Conservation (phyloP, 2,888 invertebrate genomes). For the Nephrotoma appendiculata region DNA sequence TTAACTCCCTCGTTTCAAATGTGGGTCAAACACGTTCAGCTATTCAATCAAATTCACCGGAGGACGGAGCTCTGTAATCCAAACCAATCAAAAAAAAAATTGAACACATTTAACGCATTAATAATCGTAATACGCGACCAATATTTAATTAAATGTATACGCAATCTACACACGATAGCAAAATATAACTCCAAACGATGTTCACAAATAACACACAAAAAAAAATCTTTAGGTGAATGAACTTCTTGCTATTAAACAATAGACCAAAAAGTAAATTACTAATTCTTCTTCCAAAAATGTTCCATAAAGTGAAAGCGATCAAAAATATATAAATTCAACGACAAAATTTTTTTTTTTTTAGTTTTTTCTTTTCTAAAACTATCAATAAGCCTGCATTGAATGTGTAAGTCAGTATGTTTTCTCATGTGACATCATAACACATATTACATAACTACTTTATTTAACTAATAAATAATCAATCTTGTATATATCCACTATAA, state of each 20-base stretch:
- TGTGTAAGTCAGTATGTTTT: not conserved
- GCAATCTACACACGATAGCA: not conserved
- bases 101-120: not conserved
- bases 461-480: constrained; percentile 2
- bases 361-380: constrained; percentile 1
- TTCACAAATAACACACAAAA: not conserved
- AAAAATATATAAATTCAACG: not conserved
- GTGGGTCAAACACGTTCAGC: not conserved
- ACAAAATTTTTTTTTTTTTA: not conserved
- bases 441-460: constrained; percentile 1
- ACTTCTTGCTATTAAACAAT: not conserved
- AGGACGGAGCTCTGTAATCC: not conserved
- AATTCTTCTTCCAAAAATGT: not conserved
- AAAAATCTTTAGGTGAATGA: not conserved
- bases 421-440: constrained; percentile 3
- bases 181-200: not conserved
- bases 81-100: not conserved
- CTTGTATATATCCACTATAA: not conserved
- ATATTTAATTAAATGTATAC: not conserved
- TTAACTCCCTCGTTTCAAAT: not conserved
- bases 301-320: constrained; percentile 3
- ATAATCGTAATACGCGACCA: not conserved
- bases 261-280: not conserved
- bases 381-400: not conserved
- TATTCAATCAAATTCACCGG: not conserved